Base-by-base conservation (phyloP, 2,113 vertebrate species). In the Australoheros scitulus region DNA sequence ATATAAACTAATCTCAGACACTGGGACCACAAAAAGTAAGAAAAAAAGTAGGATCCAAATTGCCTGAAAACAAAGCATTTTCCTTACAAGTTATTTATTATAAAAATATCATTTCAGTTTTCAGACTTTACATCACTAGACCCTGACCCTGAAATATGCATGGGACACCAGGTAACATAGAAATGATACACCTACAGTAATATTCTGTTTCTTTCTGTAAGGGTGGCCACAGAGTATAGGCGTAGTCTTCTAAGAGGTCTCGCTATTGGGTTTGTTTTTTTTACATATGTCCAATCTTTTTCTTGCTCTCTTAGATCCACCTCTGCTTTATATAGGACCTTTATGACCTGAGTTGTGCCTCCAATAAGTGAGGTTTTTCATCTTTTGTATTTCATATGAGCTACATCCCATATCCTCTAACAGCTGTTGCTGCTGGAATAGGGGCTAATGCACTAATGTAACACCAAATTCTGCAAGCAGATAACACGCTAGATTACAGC, bases 1-100 rank as follows among this genome's bases (percentile, higher is more conserved):
- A 77, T 76, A 77, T 20, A 83, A 86, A 85, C 80, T 76, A 41
- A 47, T 75, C 78, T 86, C 22, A 80, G 47, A 82, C 80, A 60
- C 38, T 10, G 77, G 74, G 61, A 61, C 77, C 47, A 34, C 24
- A 13, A 58, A 81, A 87, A 82, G 83, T 65, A 14, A 52, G 70
- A 82, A 59, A 72, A 64, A 81, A 38, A 2, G 41, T 14, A n/a
- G 36, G 18, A 43, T 47, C 52, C 8, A 1, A 81, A 84, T 26
- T 70, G 29, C 68, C 47, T 50, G 43, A 59, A 84, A 81, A 74
- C 10, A 58, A 68, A 83, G 57, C 58, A 70, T 81, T 82, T 87
- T 60, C 80, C 24, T 77, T 43, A 4, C 43, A 76, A 57, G 18
- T 13, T 52, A 15, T 85, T 41, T 34, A 11, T 85, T 52, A n/a